Percentiles rank a stretch among this genome's conserved stretches.
Evolutionary conservation across 2,113 vertebrate genomes (phyloP).

Genomic region (Psammodynastes pulverulentus): DNA sequence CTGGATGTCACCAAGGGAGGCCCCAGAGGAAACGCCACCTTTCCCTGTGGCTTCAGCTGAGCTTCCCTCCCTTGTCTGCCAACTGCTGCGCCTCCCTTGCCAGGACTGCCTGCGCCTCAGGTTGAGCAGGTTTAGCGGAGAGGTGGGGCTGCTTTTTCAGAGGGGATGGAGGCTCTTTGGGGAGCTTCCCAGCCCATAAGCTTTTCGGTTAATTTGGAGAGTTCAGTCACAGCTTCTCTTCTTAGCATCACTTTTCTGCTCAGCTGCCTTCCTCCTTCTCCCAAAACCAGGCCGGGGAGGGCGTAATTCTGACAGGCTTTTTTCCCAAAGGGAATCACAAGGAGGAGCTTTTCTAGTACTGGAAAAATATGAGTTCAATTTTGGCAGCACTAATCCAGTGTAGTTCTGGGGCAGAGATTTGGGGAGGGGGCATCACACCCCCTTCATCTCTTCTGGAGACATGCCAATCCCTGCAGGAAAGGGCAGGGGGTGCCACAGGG

Average conservation of each 20-base stretch:
- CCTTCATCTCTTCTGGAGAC: background rate
- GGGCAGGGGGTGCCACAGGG: background rate
- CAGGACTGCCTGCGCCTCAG: background rate
- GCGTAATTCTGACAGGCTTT: background rate
- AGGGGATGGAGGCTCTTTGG: background rate
- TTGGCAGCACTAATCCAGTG: background rate
- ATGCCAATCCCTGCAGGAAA: background rate
- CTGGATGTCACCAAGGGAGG: background rate
- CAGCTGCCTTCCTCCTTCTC: background rate
- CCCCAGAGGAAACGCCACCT: too few relatives aligned
- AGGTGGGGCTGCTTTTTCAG: background rate
- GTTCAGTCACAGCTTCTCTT: background rate
- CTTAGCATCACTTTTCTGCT: background rate
- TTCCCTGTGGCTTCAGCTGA: background rate
- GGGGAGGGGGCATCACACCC: background rate
- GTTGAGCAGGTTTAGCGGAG: background rate
- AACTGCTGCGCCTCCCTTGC: background rate
- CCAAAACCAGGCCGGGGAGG: background rate
- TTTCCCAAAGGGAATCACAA: background rate
- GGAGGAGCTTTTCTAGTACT: background rate
- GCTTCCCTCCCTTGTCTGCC: background rate
- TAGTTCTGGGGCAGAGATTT: background rate
- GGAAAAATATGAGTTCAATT: background rate
- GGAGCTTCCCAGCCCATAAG: background rate
- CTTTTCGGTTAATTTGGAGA: background rate